Conservation (phyloP, 1,140 invertebrate genomes). For the Drosophila nikananu region DNA sequence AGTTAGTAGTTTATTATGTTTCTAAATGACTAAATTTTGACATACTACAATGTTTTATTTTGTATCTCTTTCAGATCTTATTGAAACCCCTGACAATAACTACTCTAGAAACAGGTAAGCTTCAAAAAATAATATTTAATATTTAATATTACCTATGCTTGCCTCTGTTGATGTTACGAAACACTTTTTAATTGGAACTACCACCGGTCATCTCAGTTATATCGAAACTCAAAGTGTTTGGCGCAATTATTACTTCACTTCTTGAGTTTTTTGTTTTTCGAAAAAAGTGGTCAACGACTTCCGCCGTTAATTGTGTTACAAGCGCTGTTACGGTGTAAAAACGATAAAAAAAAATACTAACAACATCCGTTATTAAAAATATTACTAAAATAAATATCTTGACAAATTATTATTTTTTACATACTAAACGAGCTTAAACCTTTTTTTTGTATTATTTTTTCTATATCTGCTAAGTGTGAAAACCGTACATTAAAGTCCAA, state of each 20-base stretch:
- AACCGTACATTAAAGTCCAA: not conserved
- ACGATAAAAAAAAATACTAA: conserved; percentile 8
- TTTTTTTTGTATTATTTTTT: not conserved
- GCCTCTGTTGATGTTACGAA: conserved; percentile 22
- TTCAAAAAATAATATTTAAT: not conserved
- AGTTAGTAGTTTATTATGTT: not conserved
- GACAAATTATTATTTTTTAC: not conserved
- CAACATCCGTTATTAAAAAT: conserved; percentile 13
- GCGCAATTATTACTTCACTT: conserved; percentile 34
- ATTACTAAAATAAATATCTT: not conserved
- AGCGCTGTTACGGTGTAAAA: conserved; percentile 10
- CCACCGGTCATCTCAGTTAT: not conserved
- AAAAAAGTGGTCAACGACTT: conserved; percentile 62
- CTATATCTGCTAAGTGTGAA: not conserved
- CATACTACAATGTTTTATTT: not conserved
- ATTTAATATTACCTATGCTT: not conserved
- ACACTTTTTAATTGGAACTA: conserved; percentile 1
- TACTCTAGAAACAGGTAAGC: conserved; percentile 51
- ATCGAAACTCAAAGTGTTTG: conserved; percentile 6
- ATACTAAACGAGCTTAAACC: not conserved
- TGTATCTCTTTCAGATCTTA: conserved; percentile 46
- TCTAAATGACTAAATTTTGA: not conserved
- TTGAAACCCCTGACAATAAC: conserved; percentile 58
- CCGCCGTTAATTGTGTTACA: conserved; percentile 53
- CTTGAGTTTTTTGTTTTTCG: conserved; percentile 18